A percentile compares a stretch with the other conserved stretches of the same genome.
These are phyloP conservation scores for Blastomussa wellsi DNA, from an alignment of 92 coral and sea anemone genomes.

Conservation along the genomic window DNA sequence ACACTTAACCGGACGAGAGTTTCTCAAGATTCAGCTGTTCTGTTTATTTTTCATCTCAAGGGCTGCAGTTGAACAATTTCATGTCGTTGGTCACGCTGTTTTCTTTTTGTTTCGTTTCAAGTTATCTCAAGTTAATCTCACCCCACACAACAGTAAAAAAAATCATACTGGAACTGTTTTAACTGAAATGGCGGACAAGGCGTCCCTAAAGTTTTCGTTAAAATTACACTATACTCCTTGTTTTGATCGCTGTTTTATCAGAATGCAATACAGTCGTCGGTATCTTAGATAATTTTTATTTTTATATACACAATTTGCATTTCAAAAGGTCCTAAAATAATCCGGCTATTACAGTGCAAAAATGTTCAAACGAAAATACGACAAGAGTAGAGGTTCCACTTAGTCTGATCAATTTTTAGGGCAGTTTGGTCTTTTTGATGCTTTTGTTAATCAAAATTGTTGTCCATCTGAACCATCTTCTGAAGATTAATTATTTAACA, in stretches of 20 bases:
- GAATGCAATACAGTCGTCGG: background rate
- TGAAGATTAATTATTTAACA: too few relatives aligned
- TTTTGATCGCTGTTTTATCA: background rate
- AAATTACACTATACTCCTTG: background rate
- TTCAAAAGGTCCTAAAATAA: background rate
- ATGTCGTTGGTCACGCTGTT: background rate
- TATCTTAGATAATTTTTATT: background rate
- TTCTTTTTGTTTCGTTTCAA: background rate
- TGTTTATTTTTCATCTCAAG: background rate
- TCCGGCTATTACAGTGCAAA: conserved; percentile 8
- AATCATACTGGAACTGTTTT: background rate
- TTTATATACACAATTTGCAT: conserved; percentile 8
- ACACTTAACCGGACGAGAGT: background rate
- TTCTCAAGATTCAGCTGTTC: too few relatives aligned
- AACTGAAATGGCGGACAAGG: background rate
- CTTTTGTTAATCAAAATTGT: background rate
- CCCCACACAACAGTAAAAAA: background rate
- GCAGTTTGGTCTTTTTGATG: background rate
- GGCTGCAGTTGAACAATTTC: background rate
- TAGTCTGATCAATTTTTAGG: background rate
- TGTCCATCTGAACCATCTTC: background rate
- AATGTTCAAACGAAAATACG: background rate
- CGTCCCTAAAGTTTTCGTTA: background rate
- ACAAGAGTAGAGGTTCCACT: background rate
- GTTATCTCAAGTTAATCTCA: background rate